A percentile compares a stretch with the other conserved stretches of the same genome.
These are phyloP conservation scores for Rhinophrynus dorsalis DNA, from an alignment of 2,797 vertebrate genomes.

Conservation along the genomic window DNA sequence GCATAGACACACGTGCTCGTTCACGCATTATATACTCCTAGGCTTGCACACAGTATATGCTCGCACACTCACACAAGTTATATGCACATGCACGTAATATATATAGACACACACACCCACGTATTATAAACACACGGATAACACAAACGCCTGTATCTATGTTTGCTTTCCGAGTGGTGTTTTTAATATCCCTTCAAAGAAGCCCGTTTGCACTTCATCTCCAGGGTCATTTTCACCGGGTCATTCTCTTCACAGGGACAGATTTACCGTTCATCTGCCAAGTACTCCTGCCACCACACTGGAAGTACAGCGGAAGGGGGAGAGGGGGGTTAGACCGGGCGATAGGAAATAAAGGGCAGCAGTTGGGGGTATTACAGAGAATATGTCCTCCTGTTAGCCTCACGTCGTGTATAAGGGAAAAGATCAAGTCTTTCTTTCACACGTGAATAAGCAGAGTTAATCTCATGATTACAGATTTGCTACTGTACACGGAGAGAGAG, in stretches of 20 bases:
- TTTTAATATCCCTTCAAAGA: conserved; percentile 42
- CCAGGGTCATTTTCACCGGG: conserved; percentile 47
- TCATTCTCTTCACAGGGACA: conserved; percentile 12
- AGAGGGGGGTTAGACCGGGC: conserved; percentile 52
- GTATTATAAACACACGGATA: no score
- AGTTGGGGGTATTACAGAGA: conserved; percentile 61
- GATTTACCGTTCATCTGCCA: conserved; percentile 53
- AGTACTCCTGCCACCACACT: conserved; percentile 58
- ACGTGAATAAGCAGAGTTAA: conserved; percentile 74
- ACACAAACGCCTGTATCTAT: conserved; percentile 31
- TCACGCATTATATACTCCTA: no score
- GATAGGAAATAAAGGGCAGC: conserved; percentile 66
- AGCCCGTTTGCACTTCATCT: conserved; percentile 38
- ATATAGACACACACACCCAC: no score
- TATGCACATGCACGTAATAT: no score
- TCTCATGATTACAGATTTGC: conserved; percentile 69
- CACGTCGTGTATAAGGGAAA: conserved; percentile 66
- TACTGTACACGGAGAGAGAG: conserved; percentile 60
- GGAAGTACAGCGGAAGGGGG: background rate
- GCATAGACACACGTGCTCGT: no score
- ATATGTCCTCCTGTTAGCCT: conserved; percentile 62
- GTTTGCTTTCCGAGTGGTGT: conserved; percentile 12
- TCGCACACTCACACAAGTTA: no score
- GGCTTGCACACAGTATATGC: no score
- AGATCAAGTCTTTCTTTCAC: conserved; percentile 83